Evolutionary conservation across 2,888 invertebrate species (phyloP), one percentile per base, ranked within the genome.

Genomic region (Netelia inedita): DNA sequence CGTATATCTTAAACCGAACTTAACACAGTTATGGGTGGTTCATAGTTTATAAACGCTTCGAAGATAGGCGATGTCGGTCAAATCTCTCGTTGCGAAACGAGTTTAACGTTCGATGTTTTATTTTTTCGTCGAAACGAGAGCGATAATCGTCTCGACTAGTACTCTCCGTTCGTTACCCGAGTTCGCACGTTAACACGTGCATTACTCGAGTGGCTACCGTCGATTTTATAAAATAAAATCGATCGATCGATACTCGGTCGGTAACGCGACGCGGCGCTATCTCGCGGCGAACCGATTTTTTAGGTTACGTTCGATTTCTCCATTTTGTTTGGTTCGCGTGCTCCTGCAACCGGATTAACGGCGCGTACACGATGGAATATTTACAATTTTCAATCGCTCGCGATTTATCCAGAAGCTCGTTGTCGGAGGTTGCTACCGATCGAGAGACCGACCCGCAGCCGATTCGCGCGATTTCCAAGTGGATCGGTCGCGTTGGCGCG

Each of bases 51-150:
- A 35, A 53, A 55, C 11, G 50, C 50, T 5, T 28, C 28, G 16
- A 50, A 55, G 84, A 81, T 84, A 81, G 66, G 55, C 41, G 80
- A 81, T 81, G 76, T 81, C 84, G 81, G 80, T 84, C 84, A 81
- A 81, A 81, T 78, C 23, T 43, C 59, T 59, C 59, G 59, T 46
- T 57, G 76, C 75, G 43, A 78, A 84, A 84, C 84, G 68, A 81
- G 84, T 84, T 84, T 73, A 72, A 43, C 72, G 61, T 63, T 76
- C 10, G 41, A 59, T 78, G 73, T 66, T 2, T 14, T 55, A 21
- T 19, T n/a, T 9, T 19, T 43, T 14, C 55, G 55, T 65, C 35
- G 53, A 75, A 55, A 65, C 59, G 53, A 43, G 74, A 46, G 28
- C 57, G 73, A 83, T 83, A 46, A 69, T 76, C 73, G 71, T 74